phyloP scores from a whole-genome alignment of 2,113 vertebrate genomes.

The Scopus umbretta region DNA sequence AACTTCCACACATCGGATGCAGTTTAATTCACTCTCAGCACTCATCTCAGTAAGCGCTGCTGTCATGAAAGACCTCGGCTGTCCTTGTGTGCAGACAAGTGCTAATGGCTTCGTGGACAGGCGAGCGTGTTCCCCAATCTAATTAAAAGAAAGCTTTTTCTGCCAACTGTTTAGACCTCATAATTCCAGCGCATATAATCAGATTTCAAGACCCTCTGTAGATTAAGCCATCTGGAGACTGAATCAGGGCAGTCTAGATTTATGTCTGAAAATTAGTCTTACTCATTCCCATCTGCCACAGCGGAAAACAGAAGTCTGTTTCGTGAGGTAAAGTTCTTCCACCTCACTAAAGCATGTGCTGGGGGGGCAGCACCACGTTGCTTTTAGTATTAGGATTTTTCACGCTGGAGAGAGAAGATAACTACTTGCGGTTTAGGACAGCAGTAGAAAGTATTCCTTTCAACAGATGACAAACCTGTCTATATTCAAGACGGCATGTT shows the following conservation, averaged over 20 bases:
- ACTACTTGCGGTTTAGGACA: background rate
- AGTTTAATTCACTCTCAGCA: background rate
- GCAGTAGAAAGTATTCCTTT: background rate
- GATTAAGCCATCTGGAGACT: background rate
- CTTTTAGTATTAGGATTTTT: background rate
- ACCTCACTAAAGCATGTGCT: background rate
- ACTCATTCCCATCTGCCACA: conserved; percentile 36
- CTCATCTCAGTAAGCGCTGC: background rate
- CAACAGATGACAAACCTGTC: background rate
- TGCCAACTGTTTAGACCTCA: conserved; percentile 5
- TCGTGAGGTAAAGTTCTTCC: background rate
- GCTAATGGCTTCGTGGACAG: background rate
- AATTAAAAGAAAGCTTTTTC: conserved; percentile 39
- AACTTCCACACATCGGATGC: background rate
- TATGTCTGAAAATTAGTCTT: conserved; percentile 35
- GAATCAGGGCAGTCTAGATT: conserved; percentile 23
- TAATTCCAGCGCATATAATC: conserved; percentile 1
- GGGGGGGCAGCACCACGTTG: background rate
- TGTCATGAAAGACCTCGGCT: background rate
- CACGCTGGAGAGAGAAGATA: background rate
- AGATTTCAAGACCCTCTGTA: conserved; percentile 17
- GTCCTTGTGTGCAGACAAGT: background rate
- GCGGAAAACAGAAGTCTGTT: background rate
- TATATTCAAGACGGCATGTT: fast-evolving
- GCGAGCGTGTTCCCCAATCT: background rate